Percentiles rank a stretch among this genome's conserved stretches.
These are phyloP conservation scores for Pandemis cinnamomeana DNA, from an alignment of 2,888 invertebrate species.

Conservation along the genomic window DNA sequence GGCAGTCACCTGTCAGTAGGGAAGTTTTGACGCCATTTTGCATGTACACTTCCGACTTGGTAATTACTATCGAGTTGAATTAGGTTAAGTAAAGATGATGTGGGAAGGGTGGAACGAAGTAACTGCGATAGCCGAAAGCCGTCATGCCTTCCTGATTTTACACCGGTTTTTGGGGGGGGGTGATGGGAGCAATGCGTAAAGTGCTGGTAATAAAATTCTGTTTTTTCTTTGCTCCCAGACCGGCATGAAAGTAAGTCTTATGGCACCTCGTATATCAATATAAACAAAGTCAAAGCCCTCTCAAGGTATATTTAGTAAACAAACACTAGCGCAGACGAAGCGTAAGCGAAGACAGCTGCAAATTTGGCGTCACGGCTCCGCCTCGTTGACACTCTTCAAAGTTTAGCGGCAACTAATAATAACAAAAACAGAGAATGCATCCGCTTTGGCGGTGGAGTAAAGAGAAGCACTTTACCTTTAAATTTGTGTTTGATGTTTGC, in stretches of 20 bases:
- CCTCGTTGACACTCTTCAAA: slow-evolving; percentile 36
- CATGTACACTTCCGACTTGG: slow-evolving; percentile 40
- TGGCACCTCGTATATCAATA: slow-evolving; percentile 7
- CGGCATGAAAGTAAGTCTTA: not conserved
- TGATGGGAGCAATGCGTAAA: not conserved
- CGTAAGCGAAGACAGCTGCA: slow-evolving; percentile 35
- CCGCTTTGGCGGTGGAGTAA: slow-evolving; percentile 7
- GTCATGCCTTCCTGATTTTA: not conserved
- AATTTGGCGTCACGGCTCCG: slow-evolving; percentile 32
- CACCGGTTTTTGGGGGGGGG: not conserved
- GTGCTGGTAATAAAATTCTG: not conserved
- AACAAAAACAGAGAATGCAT: slow-evolving; percentile 25
- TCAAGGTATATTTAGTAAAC: slow-evolving; percentile 22
- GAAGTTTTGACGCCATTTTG: slow-evolving; percentile 37
- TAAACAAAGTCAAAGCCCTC: slow-evolving; percentile 6
- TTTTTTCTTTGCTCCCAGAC: no score
- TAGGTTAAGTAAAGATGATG: slow-evolving; percentile 25
- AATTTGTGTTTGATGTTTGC: not conserved
- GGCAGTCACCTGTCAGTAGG: slow-evolving; percentile 62
- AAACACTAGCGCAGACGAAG: slow-evolving; percentile 25
- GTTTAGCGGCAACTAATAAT: slow-evolving; percentile 30
- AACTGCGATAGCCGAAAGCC: not conserved
- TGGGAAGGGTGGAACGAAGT: slow-evolving; percentile 18
- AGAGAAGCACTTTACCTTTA: not conserved
- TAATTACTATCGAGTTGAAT: slow-evolving; percentile 37